Conservation (phyloP, 1,140 invertebrate species). For the Pectinophora gossypiella region DNA sequence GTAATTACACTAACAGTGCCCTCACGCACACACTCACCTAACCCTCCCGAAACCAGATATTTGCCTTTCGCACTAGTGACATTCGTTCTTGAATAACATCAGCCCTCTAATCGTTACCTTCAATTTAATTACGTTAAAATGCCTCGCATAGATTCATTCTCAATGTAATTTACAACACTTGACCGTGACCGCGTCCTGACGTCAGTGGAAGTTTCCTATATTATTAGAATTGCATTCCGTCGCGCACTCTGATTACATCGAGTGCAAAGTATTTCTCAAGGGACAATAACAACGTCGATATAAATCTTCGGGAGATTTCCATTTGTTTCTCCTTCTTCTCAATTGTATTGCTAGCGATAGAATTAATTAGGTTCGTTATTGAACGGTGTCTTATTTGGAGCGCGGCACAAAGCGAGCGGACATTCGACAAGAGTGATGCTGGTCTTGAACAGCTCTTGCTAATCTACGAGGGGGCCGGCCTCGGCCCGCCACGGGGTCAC, state of each 20-base stretch:
- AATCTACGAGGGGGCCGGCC: slow-evolving; percentile 21
- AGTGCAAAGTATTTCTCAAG: neutral
- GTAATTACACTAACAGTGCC: slow-evolving; percentile 54
- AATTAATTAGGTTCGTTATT: neutral
- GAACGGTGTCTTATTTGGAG: neutral
- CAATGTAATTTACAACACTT: neutral
- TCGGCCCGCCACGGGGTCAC: slow-evolving; percentile 11
- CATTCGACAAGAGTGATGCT: slow-evolving; percentile 14
- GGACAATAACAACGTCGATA: neutral
- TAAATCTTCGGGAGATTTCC: neutral
- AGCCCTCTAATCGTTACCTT: neutral
- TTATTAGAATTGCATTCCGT: neutral
- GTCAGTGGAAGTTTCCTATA: neutral
- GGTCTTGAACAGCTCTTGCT: slow-evolving; percentile 11
- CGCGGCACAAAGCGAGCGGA: neutral
- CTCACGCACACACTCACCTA: slow-evolving; percentile 32
- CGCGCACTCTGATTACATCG: neutral
- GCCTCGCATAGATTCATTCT: neutral
- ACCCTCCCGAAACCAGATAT: slow-evolving; percentile 36
- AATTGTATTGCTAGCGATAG: neutral
- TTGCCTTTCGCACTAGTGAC: slow-evolving; percentile 19
- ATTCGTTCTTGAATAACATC: slow-evolving; percentile 9
- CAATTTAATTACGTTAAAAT: neutral
- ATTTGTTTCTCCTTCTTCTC: too few relatives aligned
- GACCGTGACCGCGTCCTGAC: neutral